A percentile compares a stretch with the other conserved stretches of the same genome.
These are phyloP conservation scores for Abramis brama DNA, from an alignment of 2,113 vertebrate genomes.

Conservation along the genomic window DNA sequence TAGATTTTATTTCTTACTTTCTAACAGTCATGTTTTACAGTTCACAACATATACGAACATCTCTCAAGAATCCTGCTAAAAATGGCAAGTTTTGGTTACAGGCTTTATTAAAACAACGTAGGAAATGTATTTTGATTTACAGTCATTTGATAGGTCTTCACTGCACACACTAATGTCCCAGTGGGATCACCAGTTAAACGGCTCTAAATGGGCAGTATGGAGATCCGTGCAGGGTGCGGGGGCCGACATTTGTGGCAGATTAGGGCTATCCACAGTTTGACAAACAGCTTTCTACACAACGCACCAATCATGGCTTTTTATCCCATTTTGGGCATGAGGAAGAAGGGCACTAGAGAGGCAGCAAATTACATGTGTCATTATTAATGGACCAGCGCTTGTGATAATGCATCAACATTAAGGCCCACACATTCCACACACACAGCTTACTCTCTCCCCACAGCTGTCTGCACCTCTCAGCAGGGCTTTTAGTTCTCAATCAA, in stretches of 20 bases:
- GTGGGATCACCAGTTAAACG: conserved; percentile 18
- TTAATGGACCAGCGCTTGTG: conserved; percentile 52
- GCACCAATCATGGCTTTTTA: conserved; percentile 52
- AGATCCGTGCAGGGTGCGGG: conserved; percentile 6
- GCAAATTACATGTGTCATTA: conserved; percentile 50
- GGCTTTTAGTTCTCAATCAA: conserved; percentile 45
- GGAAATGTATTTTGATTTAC: conserved; percentile 39
- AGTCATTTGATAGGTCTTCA: conserved; percentile 39
- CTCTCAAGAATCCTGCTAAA: conserved; percentile 18
- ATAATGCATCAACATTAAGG: conserved; percentile 50
- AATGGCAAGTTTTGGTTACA: conserved; percentile 13
- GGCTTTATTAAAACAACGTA: conserved; percentile 37
- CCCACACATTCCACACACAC: conserved; percentile 38
- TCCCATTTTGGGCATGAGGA: conserved; percentile 42
- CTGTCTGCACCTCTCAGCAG: conserved; percentile 16
- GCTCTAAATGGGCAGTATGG: conserved; percentile 13
- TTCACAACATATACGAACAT: too few relatives aligned
- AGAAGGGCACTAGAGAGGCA: conserved; percentile 31
- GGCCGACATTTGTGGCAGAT: conserved; percentile 38
- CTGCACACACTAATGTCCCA: conserved; percentile 13
- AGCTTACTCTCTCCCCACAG: neutral
- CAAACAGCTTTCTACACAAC: conserved; percentile 40
- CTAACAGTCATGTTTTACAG: neutral
- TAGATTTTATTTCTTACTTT: neutral
- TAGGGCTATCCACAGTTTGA: conserved; percentile 52